Base-by-base conservation (phyloP, 1,140 invertebrate genomes). In the Lepeophtheirus salmonis region DNA sequence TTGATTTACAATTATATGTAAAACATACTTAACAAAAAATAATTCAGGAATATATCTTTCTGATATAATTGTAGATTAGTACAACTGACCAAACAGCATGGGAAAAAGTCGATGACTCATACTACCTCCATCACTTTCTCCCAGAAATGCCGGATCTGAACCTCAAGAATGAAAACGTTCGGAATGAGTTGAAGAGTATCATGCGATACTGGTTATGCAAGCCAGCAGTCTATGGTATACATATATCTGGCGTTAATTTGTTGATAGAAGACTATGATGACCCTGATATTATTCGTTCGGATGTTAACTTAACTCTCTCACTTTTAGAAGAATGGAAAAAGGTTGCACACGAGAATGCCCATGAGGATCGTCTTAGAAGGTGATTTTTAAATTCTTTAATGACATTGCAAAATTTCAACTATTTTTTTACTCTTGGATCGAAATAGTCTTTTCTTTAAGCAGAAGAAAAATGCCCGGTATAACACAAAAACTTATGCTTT, bases 111-210 rank as follows among this genome's bases (percentile, higher is more conserved):
- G 60, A 67, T 56, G 56, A 67, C 25, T 69, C 78, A 57, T 81
- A 73, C 68, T 82, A 80, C 71, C 70, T 77, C 64, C 79, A 75
- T 67, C 77, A 75, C 64, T 83, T 83, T 65, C 71, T 75, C 0
- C 66, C 71, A 12, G 71, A 72, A 2, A 73, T 76, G 62, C 81
- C 82, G 13, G 79, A 82, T 65, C 68, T 86, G 1, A 83, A 83
- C 68, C 80, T 79, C 66, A 70, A 74, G 56, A 81, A 83, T 66
- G 66, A 69, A 25, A 12, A 25, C 14, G 71, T 75, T 10, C 56
- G 56, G n/a, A 60, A 64, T 18, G 67, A 72, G 64, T 55, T 75
- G 30, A 52, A 61, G 49, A 61, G 62, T 48, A 61, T 22, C 49
- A 59, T 56, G 17, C n/a, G 50, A 18, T 30, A 23, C 25, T 56